A percentile compares a stretch with the other conserved stretches of the same genome.
Evolutionary conservation across 2,113 vertebrate species (phyloP).

Genomic region (Vireo altiloquus): DNA sequence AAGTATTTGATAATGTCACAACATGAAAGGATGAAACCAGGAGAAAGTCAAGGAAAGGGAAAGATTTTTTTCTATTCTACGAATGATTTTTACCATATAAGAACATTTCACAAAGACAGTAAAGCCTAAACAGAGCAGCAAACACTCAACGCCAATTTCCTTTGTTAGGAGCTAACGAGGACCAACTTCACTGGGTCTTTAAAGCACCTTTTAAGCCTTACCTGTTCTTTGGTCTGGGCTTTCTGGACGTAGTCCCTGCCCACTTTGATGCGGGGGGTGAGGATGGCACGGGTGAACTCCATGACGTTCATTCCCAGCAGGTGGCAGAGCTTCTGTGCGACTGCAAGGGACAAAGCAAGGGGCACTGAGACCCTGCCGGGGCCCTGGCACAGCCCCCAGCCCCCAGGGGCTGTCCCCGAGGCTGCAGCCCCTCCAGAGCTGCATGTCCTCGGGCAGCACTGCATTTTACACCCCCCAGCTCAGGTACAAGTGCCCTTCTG

Average conservation of each 20-base stretch:
- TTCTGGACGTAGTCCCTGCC: slow-evolving; percentile 98
- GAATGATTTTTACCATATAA: background rate
- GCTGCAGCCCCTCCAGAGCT: background rate
- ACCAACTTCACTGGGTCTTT: fast-evolving
- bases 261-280: slow-evolving; percentile 97
- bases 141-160: background rate
- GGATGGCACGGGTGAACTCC: slow-evolving; percentile 97
- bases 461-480: background rate
- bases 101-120: background rate
- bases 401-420: background rate
- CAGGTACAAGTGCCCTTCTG: fast-evolving
- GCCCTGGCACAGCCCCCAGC: background rate
- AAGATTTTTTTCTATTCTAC: background rate
- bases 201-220: slow-evolving; percentile 30
- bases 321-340: slow-evolving; percentile 97
- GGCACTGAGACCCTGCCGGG: background rate
- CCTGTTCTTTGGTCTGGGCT: slow-evolving; percentile 98
- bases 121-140: background rate
- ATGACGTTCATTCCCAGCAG: slow-evolving; percentile 95
- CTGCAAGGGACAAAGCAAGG: slow-evolving; percentile 49
- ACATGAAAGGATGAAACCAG: background rate
- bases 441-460: background rate
- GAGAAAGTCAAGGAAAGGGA: background rate
- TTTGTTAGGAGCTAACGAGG: background rate
- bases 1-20: background rate